Evolutionary conservation across 1,140 invertebrate genomes (phyloP), one percentile per base, ranked within the genome.

Genomic region (Aplysia californica): DNA sequence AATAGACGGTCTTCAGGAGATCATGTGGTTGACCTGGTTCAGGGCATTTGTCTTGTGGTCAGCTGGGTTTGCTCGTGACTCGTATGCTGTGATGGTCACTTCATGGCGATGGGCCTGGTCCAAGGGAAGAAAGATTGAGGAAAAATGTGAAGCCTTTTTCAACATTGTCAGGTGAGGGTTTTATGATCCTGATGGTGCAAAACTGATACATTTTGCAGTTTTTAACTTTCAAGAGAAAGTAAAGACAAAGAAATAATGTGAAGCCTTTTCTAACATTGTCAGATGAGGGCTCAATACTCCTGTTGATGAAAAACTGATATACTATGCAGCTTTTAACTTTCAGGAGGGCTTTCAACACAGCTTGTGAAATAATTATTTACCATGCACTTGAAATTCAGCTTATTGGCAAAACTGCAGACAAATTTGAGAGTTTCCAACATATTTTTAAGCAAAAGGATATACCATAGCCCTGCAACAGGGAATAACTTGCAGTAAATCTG

Each of bases 11-110:
- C 18, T 10, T 66, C 35, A 75, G 5, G 72, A 75, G 26, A 75
- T 59, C 59, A 75, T 41, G 4, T 61, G 39, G 29, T 35, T 55
- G 20, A 75, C n/a, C 21, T 65, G 36, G 23, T 75, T 29, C 39
- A 75, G 29, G 21, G 72, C 3, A 31, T 59, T 64, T 1, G 72
- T 66, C 35, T 75, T 75, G 41, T 75, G 72, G 56, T 75, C 72
- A 29, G 72, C 72, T 23, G 72, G 72, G 41, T 75, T 75, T 18
- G 72, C 72, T 55, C 6, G 18, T 20, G 72, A 31, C 29, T 75
- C 72, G 55, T 75, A 75, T 10, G 72, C 39, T 21, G 72, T 66
- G 1, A 75, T 66, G 3, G 61, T 65, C 15, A 75, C 39, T 55
- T 75, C 72, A 35, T 75, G 72, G 26, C 61, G 26, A 39, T 55